Conservation (phyloP, 2,797 vertebrate species). For the Lophotriccus pileatus region DNA sequence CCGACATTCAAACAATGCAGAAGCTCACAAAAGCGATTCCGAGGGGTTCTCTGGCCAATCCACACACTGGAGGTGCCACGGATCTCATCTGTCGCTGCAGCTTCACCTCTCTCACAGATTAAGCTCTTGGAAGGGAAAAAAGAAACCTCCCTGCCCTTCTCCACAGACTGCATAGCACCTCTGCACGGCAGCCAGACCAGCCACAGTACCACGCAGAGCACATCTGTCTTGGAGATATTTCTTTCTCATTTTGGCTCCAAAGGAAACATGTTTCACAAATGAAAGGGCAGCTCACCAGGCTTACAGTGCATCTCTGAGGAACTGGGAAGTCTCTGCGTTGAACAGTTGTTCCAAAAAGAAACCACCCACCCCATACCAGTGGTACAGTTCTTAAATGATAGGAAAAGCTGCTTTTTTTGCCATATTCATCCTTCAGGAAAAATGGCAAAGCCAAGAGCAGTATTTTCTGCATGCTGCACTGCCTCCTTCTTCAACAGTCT, state of each 20-base stretch:
- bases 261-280: neutral
- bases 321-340: neutral
- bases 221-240: neutral
- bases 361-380: neutral
- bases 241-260: neutral
- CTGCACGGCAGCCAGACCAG: neutral
- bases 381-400: neutral
- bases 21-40: neutral
- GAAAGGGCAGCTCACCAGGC: neutral
- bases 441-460: neutral
- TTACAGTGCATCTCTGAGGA: neutral
- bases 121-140: neutral
- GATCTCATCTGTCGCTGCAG: neutral
- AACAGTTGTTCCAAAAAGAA: neutral
- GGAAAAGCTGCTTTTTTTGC: neutral
- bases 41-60: neutral
- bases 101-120: neutral
- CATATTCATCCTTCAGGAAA: neutral
- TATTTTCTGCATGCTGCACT: neutral
- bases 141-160: neutral
- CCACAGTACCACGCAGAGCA: rapidly evolving
- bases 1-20: neutral
- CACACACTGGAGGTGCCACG: neutral
- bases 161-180: neutral
- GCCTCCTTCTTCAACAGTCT: neutral